Evolutionary conservation across 2,797 vertebrate genomes (phyloP).

Genomic region (Sebastiscus tertius): DNA sequence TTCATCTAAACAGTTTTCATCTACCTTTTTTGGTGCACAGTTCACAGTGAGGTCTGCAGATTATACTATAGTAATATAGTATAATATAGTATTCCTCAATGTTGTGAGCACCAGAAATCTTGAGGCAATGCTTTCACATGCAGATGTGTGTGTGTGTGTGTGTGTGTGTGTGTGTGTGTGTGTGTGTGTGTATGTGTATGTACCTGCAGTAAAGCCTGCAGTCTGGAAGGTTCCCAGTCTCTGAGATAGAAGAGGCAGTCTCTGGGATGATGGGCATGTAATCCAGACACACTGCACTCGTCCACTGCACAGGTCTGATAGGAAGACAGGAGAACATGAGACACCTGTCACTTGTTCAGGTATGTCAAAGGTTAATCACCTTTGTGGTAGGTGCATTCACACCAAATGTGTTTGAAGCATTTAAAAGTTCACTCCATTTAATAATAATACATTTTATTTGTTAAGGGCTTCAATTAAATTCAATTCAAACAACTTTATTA

Average conservation of each 20-base stretch:
- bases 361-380: not conserved
- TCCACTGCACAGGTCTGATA: conserved; percentile 86
- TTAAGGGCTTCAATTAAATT: too few species aligned
- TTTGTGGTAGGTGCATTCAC: not conserved
- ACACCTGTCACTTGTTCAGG: not conserved
- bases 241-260: conserved; percentile 92
- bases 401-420: not conserved
- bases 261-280: conserved; percentile 92
- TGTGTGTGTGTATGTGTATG: not conserved
- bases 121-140: not conserved
- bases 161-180: conserved; percentile 10
- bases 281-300: conserved; percentile 88
- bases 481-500: too few species aligned
- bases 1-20: not conserved
- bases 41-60: too few species aligned
- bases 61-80: too few species aligned
- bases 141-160: not conserved
- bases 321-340: not conserved
- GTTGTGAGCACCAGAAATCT: too few species aligned
- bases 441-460: not conserved
- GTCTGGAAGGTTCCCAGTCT: conserved; percentile 88
- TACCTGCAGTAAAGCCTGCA: conserved; percentile 89
- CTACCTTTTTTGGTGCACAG: too few species aligned
- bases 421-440: not conserved
- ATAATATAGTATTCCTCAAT: too few species aligned